phyloP scores from a whole-genome alignment of 2,797 vertebrate genomes.

The Dermochelys coriacea region DNA sequence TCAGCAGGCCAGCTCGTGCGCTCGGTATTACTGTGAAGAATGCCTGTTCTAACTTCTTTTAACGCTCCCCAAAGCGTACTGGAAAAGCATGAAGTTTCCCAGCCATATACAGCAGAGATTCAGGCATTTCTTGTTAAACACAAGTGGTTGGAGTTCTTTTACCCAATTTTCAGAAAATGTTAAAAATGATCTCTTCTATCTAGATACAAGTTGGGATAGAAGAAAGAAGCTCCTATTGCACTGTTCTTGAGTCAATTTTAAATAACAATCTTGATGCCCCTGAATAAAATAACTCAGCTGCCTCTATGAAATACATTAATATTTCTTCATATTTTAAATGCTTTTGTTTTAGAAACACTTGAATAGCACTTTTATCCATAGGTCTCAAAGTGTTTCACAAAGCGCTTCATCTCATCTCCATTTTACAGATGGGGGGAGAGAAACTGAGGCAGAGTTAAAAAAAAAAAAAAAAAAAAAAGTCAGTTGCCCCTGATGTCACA shows the following conservation, averaged over 20 bases:
- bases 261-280: neutral
- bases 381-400: neutral
- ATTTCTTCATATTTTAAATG: too few species aligned
- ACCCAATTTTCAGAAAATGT: neutral
- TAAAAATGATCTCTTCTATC: neutral
- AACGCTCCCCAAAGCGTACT: neutral
- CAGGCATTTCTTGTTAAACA: neutral
- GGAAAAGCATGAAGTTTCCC: neutral
- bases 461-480: too few species aligned
- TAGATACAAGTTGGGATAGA: neutral
- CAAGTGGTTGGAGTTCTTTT: neutral
- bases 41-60: neutral
- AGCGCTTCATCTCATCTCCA: neutral
- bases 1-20: rapidly evolving
- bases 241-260: neutral
- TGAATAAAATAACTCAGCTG: neutral
- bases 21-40: rapidly evolving
- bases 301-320: neutral
- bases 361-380: neutral
- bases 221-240: neutral
- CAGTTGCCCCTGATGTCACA: neutral
- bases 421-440: neutral
- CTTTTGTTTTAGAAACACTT: neutral
- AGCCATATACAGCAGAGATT: rapidly evolving
- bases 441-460: neutral